A percentile compares a stretch with the other conserved stretches of the same genome.
Evolutionary conservation across 30 jellyfish, hydroid and myxozoan species (phyloP).

Genomic region (Hydra vulgaris): DNA sequence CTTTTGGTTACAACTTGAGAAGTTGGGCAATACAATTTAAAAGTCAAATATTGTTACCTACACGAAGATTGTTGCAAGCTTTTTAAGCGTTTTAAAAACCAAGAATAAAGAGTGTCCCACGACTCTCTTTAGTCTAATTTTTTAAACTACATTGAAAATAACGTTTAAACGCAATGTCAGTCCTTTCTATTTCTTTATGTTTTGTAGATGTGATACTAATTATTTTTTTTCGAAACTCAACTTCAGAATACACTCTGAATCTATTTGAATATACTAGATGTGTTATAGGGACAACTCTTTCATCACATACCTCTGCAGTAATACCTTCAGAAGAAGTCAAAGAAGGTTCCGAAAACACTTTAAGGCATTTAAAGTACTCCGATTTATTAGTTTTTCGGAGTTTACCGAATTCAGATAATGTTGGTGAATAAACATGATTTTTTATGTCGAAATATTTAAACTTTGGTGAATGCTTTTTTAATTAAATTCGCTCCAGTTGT

Average conservation of each 20-base stretch:
- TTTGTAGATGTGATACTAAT: neutral
- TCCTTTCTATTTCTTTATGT: too few species aligned
- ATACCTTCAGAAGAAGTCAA: too few species aligned
- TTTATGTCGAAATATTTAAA: constrained; percentile 9
- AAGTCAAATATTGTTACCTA: neutral
- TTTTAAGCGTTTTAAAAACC: too few species aligned
- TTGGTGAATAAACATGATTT: constrained; percentile 2
- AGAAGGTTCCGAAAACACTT: too few species aligned
- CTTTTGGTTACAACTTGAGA: neutral
- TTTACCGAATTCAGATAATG: neutral
- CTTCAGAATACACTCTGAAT: constrained; percentile 1
- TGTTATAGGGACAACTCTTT: neutral
- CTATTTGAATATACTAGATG: neutral
- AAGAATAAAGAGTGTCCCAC: too few species aligned
- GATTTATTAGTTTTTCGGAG: too few species aligned
- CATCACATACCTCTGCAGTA: constrained; percentile 2
- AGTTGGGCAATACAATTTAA: neutral
- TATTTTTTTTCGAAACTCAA: neutral
- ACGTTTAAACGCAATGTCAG: constrained; percentile 4
- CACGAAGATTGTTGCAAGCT: neutral
- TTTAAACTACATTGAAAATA: neutral
- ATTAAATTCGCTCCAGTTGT: neutral
- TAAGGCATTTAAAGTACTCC: too few species aligned
- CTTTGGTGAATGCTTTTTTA: neutral
- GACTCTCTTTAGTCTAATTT: constrained; percentile 1